These are phyloP conservation scores for Stomatorhinus walkeri DNA, from an alignment of 2,797 vertebrate species.

Conservation along the genomic window DNA sequence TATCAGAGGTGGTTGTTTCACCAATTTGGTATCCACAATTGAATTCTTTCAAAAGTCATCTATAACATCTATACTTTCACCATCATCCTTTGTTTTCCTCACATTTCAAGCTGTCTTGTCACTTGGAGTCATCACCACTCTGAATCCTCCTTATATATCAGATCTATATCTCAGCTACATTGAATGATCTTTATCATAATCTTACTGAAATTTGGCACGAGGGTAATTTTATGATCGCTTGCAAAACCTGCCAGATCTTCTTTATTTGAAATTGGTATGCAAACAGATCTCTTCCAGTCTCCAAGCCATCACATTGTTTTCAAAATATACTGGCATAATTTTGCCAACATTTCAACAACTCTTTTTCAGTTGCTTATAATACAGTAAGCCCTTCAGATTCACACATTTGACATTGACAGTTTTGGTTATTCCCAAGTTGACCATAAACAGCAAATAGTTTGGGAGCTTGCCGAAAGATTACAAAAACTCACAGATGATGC, in stretches of 20 bases:
- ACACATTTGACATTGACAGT: background rate
- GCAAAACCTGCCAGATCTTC: background rate
- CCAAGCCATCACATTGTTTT: background rate
- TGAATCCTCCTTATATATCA: background rate
- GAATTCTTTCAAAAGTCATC: background rate
- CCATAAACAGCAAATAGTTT: background rate
- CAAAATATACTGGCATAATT: background rate
- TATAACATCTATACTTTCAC: background rate
- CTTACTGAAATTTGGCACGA: background rate
- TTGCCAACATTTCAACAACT: background rate
- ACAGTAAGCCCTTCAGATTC: background rate
- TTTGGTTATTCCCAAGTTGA: background rate
- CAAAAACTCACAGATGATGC: background rate
- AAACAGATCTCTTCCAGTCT: background rate
- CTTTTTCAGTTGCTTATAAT: background rate
- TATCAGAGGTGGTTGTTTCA: background rate
- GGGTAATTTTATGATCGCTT: background rate
- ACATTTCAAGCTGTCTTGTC: background rate
- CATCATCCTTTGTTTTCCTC: background rate
- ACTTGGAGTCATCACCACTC: background rate
- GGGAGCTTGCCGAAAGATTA: background rate
- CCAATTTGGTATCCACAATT: background rate
- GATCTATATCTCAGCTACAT: background rate
- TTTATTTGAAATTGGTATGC: background rate
- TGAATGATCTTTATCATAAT: background rate